Evolutionary conservation across 1,140 invertebrate genomes (phyloP), one percentile per base, ranked within the genome.

Genomic region (Drosophila guanche): DNA sequence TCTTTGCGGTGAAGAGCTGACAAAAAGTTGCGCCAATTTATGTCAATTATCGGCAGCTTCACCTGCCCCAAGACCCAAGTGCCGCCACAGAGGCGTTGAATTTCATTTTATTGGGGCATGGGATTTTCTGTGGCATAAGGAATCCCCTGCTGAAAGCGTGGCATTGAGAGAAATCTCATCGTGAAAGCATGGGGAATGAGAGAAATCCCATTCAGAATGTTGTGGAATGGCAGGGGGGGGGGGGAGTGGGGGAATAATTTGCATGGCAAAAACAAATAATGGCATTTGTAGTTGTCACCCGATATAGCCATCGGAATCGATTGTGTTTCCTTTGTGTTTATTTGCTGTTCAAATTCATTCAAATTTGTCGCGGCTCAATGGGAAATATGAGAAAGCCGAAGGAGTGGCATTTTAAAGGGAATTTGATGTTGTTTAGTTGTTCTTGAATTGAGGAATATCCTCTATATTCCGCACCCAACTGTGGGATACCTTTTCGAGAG

Each of bases 1-100:
- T 86, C 73, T 69, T 37, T 66, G 76, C 46, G 73, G 83, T 61
- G 81, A 86, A 62, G 80, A 80, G 76, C 80, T 85, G 83, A 86
- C 83, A 85, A 85, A 85, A 85, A 85, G 68, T 85, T 86, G 83
- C 78, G 77, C 73, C 81, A 86, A 86, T 86, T 85, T 85, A 79
- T 85, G 80, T 81, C 80, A 85, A 85, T 85, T 85, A 85, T 86
- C 81, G 84, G 79, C 66, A 79, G 79, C 70, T 77, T 74, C 42
- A 71, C 72, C 60, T 70, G 67, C 45, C 65, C 33, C 29, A 51
- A 46, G 33, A 23, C 41, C 25, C n/a, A 50, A 47, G 29, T 37
- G 20, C 27, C 56, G 43, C 42, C 16, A 37, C 33, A 37, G 14
- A 20, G 50, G 66, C 68, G 53, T 69, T 68, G 66, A 53, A 40